Evolutionary conservation across 1,140 invertebrate species (phyloP).

Genomic region (Heliconius nattereri): DNA sequence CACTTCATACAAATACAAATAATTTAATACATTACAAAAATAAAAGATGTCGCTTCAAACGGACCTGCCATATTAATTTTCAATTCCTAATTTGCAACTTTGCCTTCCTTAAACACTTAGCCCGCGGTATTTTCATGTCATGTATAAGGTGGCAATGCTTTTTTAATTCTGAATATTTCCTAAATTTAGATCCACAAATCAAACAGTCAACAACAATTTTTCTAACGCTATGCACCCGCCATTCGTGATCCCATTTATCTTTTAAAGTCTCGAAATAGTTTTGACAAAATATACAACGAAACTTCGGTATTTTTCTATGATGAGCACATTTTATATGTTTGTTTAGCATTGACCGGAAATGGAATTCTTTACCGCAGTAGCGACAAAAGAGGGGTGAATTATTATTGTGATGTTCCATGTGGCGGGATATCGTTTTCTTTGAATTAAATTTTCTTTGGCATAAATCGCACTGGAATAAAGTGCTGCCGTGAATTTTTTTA

Average conservation of each 20-base stretch:
- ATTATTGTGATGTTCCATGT: constrained; percentile 75
- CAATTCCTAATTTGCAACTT: not conserved
- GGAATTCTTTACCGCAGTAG: constrained; percentile 67
- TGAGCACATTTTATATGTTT: constrained; percentile 74
- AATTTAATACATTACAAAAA: not conserved
- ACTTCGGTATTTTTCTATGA: constrained; percentile 49
- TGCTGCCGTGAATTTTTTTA: constrained; percentile 76
- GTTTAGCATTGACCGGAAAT: constrained; percentile 72
- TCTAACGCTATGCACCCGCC: constrained; percentile 69
- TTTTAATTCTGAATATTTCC: constrained; percentile 72
- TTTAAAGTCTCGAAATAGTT: constrained; percentile 66
- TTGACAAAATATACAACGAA: constrained; percentile 67
- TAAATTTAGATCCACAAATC: constrained; percentile 67
- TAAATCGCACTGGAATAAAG: constrained; percentile 72
- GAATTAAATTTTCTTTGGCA: constrained; percentile 78
- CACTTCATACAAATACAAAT: not conserved
- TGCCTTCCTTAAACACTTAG: constrained; percentile 53
- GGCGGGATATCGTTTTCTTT: constrained; percentile 74
- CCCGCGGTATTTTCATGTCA: constrained; percentile 57
- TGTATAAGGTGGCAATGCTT: constrained; percentile 60
- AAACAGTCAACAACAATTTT: constrained; percentile 73
- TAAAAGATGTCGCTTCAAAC: constrained; percentile 35
- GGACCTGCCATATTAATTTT: constrained; percentile 33
- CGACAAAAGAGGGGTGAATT: constrained; percentile 60
- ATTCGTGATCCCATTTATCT: constrained; percentile 79